phyloP scores from a whole-genome alignment of 2,113 vertebrate genomes.

The Sphaerodactylus townsendi region DNA sequence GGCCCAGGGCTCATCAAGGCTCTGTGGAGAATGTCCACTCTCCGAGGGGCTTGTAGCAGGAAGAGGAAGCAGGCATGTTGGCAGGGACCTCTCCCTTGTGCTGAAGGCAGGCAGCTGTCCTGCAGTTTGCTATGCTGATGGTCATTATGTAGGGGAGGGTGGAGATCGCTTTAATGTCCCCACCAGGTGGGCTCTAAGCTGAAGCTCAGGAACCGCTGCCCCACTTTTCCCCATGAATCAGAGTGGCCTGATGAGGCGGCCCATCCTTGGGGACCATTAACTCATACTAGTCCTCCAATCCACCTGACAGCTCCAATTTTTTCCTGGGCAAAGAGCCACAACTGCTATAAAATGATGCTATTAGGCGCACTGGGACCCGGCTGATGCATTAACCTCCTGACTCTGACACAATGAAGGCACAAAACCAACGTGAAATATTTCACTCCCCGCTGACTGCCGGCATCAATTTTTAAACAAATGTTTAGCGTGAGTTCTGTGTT shows the following conservation, averaged over 20 bases:
- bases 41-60: too few species aligned
- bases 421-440: slow-evolving; percentile 41
- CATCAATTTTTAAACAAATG: slow-evolving; percentile 66
- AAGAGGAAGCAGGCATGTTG: not conserved
- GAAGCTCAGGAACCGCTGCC: not conserved
- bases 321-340: slow-evolving; percentile 50
- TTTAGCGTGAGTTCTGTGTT: slow-evolving; percentile 53
- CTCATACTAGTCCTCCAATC: slow-evolving; percentile 40
- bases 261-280: slow-evolving; percentile 47
- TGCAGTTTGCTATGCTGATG: not conserved
- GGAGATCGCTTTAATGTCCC: not conserved
- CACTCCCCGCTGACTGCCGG: slow-evolving; percentile 42
- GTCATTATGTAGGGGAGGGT: not conserved
- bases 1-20: not conserved
- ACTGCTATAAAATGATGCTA: slow-evolving; percentile 42
- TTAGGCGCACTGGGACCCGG: slow-evolving; percentile 45
- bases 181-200: not conserved
- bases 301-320: slow-evolving; percentile 49
- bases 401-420: slow-evolving; percentile 51
- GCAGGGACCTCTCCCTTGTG: not conserved
- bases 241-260: slow-evolving; percentile 33
- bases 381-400: slow-evolving; percentile 61
- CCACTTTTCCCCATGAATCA: slow-evolving; percentile 28
- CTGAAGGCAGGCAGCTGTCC: too few species aligned
- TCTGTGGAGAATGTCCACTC: not conserved